Evolutionary conservation across 1,140 invertebrate genomes (phyloP).

Genomic region (Pissodes strobi): DNA sequence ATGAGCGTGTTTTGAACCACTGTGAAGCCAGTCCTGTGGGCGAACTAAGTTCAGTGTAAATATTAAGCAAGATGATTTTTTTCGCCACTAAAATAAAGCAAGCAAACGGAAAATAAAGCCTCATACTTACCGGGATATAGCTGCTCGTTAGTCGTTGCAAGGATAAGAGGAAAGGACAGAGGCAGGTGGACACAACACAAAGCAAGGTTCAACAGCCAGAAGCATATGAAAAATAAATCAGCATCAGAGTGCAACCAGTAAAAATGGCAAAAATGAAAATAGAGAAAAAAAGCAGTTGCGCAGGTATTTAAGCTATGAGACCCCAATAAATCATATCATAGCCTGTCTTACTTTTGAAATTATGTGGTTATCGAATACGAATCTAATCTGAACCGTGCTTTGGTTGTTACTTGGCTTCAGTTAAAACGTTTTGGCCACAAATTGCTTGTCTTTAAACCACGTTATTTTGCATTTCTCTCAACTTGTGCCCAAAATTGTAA

Average conservation of each 20-base stretch:
- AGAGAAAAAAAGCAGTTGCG: slow-evolving; percentile 12
- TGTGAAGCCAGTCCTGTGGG: too few species aligned
- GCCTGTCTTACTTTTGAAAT: too few species aligned
- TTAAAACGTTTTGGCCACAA: slow-evolving; percentile 25
- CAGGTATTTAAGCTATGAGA: slow-evolving; percentile 49
- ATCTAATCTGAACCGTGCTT: slow-evolving; percentile 58
- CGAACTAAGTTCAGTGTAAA: too few species aligned
- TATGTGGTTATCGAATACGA: too few species aligned
- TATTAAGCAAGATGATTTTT: too few species aligned
- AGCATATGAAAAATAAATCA: slow-evolving; percentile 48
- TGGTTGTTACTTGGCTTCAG: slow-evolving; percentile 37
- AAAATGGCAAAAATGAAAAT: slow-evolving; percentile 38
- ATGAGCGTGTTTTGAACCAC: too few species aligned
- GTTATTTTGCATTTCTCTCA: too few species aligned
- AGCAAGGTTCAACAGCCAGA: slow-evolving; percentile 56
- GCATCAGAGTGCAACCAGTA: slow-evolving; percentile 43
- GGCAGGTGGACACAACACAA: slow-evolving; percentile 47
- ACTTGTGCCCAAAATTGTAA: background rate
- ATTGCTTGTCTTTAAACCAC: slow-evolving; percentile 8
- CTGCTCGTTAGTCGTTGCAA: too few species aligned
- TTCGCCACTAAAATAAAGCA: too few species aligned
- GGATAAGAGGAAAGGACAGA: slow-evolving; percentile 21
- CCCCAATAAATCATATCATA: slow-evolving; percentile 57
- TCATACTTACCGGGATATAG: too few species aligned
- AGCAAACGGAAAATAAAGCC: too few species aligned